phyloP scores from a whole-genome alignment of 2,888 invertebrate species.

The Dione vanillae region DNA sequence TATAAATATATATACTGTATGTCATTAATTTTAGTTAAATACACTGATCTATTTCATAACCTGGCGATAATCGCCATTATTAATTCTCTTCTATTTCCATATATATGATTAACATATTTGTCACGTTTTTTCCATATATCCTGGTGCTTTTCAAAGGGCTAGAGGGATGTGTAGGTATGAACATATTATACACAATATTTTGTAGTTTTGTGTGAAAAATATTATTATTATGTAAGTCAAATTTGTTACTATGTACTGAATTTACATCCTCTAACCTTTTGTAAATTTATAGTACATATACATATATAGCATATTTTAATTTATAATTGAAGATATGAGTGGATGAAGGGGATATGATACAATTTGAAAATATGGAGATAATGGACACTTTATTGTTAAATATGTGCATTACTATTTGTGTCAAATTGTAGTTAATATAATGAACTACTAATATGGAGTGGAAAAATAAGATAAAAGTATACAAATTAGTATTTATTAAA shows the following conservation, averaged over 20 bases:
- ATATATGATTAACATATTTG: conserved; percentile 44
- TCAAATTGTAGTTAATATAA: no score
- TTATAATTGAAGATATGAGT: no score
- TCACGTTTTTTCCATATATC: conserved; percentile 61
- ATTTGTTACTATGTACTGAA: conserved; percentile 49
- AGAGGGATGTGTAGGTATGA: conserved; percentile 79
- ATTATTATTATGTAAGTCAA: conserved; percentile 36
- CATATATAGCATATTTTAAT: neutral
- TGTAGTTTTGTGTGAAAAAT: conserved; percentile 42
- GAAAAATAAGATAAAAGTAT: no score
- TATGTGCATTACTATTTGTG: no score
- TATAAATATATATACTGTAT: neutral
- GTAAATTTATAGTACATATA: conserved; percentile 50
- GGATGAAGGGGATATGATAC: no score
- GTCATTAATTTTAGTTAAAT: neutral
- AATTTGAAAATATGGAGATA: no score
- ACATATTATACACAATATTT: conserved; percentile 42
- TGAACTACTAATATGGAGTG: no score
- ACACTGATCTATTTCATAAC: neutral
- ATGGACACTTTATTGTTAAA: no score
- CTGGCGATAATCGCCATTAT: neutral
- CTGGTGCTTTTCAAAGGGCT: conserved; percentile 74
- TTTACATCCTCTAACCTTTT: conserved; percentile 77
- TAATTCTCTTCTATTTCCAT: conserved; percentile 20
- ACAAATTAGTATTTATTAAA: no score